Conservation (phyloP, 2,113 vertebrate species). For the Periophthalmodon schlosseri region DNA sequence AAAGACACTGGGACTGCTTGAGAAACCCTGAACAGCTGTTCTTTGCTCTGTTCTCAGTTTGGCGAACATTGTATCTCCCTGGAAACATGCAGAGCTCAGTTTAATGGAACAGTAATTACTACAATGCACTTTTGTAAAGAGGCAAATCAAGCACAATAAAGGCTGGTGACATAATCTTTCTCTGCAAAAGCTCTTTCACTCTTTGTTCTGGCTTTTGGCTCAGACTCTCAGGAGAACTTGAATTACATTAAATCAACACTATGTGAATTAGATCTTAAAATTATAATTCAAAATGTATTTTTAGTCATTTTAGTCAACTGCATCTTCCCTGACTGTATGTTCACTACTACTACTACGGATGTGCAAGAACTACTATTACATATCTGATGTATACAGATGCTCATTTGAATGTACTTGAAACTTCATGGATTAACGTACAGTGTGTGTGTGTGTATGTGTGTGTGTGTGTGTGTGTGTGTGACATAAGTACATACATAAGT, state of each 20-base stretch:
- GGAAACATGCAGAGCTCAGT: slow-evolving; percentile 41
- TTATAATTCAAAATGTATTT: not conserved
- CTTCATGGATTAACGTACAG: too few species aligned
- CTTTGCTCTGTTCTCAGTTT: not conserved
- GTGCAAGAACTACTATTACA: too few species aligned
- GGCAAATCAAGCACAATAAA: not conserved
- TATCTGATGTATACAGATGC: too few species aligned
- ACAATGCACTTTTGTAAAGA: slow-evolving; percentile 1
- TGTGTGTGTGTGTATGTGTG: too few species aligned
- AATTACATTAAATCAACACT: not conserved
- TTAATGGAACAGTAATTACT: slow-evolving; percentile 15
- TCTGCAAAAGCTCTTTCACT: not conserved
- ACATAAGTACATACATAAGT: too few species aligned
- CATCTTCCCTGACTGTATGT: not conserved
- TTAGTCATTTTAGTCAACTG: not conserved
- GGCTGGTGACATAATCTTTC: not conserved
- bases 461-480: too few species aligned
- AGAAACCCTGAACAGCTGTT: slow-evolving; percentile 3
- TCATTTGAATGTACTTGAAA: too few species aligned
- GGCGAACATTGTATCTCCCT: not conserved
- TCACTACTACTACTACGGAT: not conserved
- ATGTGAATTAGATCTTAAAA: not conserved
- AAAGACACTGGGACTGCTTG: not conserved
- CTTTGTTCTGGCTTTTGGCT: not conserved
- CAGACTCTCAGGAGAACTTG: not conserved